Base-by-base conservation (phyloP, 1,140 invertebrate species). In the Drosophila ironensis region DNA sequence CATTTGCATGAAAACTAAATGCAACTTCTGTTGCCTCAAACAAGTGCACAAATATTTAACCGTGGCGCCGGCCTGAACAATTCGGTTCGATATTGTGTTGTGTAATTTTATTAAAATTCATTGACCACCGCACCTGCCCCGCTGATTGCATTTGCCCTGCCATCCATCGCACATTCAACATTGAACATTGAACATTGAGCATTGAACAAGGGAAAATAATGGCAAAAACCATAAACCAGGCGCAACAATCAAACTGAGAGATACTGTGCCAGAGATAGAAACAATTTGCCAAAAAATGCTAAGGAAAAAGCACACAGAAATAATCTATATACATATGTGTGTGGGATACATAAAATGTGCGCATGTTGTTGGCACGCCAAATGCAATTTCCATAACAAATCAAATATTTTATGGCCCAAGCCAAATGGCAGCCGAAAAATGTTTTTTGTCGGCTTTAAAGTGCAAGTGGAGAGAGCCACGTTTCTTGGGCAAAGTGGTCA, bases 351-450 rank as follows among this genome's bases (percentile, higher is more conserved):
- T 12, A 27, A 4, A 11, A 47, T 17, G 6, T 8, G 48, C 20
- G n/a, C 3, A 8, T 9, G 24, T 19, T 30, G 51, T 57, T 63
- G 54, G 28, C 19, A 59, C 38, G 59, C 33, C 60, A 82, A 82
- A 76, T 82, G 77, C 72, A 76, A 81, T 81, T 81, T 82, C 72
- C 77, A 82, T 76, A 68, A 68, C 77, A 81, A 81, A 82, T 81
- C 77, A 82, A 81, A 81, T 81, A 81, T 81, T 81, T 81, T 81
- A 82, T 76, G 73, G 56, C 33, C 61, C 59, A 48, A 71, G 52
- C 45, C 71, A 61, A 75, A 81, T 69, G 54, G 63, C 67, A 75
- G 30, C 45, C 51, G 17, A 46, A 73, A 67, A 57, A 56, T 64
- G 50, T 35, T 4, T 20, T 12, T 14, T 42, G 12, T 37, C 11